Conservation (phyloP, 2,113 vertebrate genomes). For the Oreamnos americanus region DNA sequence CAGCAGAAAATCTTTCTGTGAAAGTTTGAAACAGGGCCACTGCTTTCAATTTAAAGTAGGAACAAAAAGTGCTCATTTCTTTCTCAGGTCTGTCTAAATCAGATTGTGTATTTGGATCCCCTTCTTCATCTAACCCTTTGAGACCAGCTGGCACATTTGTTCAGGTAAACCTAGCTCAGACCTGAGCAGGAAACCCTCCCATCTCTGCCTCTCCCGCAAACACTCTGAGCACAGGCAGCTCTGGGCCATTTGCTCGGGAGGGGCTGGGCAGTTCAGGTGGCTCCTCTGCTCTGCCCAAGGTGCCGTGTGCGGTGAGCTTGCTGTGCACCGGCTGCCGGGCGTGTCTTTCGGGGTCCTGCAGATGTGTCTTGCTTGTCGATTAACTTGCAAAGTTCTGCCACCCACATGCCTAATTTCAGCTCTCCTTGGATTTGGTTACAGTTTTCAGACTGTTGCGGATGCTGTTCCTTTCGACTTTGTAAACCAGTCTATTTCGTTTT, state of each 20-base stretch:
- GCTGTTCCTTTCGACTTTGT: conserved; percentile 55
- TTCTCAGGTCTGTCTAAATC: conserved; percentile 81
- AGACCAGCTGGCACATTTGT: conserved; percentile 80
- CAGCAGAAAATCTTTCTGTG: not conserved
- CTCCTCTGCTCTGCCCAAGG: too few species aligned
- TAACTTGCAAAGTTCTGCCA: conserved; percentile 14
- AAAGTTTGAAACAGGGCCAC: not conserved
- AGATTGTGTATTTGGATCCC: conserved; percentile 76
- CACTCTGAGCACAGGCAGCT: not conserved
- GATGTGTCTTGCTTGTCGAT: not conserved
- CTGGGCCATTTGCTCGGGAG: not conserved
- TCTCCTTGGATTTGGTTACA: conserved; percentile 18
- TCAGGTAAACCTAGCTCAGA: conserved; percentile 81
- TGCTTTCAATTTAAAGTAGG: conserved; percentile 36
- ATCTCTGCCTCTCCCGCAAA: not conserved
- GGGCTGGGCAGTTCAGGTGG: not conserved
- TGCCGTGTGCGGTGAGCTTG: not conserved
- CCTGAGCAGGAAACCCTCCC: not conserved
- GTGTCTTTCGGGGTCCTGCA: not conserved
- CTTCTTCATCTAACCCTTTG: conserved; percentile 76
- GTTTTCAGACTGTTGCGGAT: conserved; percentile 44
- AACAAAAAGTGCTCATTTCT: conserved; percentile 46
- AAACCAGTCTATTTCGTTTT: conserved; percentile 70
- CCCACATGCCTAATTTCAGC: not conserved
- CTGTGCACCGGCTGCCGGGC: not conserved